phyloP scores from a whole-genome alignment of 2,888 invertebrate genomes.

The Cepaea hortensis region DNA sequence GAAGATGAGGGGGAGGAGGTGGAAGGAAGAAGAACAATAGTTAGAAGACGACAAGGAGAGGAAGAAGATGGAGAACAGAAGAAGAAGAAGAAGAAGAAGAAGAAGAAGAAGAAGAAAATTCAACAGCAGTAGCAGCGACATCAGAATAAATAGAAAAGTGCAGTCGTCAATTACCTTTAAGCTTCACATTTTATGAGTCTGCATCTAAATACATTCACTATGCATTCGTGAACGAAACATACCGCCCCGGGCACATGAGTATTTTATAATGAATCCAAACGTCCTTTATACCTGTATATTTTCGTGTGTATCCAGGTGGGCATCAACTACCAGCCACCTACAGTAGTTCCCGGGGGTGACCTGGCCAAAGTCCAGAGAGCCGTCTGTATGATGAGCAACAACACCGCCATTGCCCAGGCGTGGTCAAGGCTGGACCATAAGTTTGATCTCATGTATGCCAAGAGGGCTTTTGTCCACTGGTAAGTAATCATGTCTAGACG shows the following conservation, averaged over 20 bases:
- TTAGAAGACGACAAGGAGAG: not conserved
- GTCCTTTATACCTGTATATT: not conserved
- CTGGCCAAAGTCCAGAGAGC: slow-evolving; percentile 23
- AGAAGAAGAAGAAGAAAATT: not conserved
- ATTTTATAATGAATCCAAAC: not conserved
- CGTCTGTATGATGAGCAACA: slow-evolving; percentile 31
- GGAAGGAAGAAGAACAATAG: not conserved
- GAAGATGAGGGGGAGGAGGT: not conserved
- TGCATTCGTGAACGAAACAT: too few relatives aligned
- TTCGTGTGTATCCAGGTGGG: not conserved
- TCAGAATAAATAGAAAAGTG: too few relatives aligned
- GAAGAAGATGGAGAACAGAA: not conserved
- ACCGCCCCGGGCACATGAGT: too few relatives aligned
- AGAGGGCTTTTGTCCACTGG: slow-evolving; percentile 14
- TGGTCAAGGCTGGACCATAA: slow-evolving; percentile 14
- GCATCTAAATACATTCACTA: too few relatives aligned
- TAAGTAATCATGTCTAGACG: not conserved
- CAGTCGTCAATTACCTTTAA: too few relatives aligned
- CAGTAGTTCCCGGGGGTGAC: slow-evolving; percentile 4
- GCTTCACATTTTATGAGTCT: too few relatives aligned
- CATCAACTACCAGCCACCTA: slow-evolving; percentile 3
- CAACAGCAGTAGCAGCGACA: too few relatives aligned
- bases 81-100: not conserved
- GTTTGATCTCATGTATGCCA: slow-evolving; percentile 13
- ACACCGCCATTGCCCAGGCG: slow-evolving; percentile 9